Conservation (phyloP, 2,888 invertebrate species). For the Hedychridium roseum region DNA sequence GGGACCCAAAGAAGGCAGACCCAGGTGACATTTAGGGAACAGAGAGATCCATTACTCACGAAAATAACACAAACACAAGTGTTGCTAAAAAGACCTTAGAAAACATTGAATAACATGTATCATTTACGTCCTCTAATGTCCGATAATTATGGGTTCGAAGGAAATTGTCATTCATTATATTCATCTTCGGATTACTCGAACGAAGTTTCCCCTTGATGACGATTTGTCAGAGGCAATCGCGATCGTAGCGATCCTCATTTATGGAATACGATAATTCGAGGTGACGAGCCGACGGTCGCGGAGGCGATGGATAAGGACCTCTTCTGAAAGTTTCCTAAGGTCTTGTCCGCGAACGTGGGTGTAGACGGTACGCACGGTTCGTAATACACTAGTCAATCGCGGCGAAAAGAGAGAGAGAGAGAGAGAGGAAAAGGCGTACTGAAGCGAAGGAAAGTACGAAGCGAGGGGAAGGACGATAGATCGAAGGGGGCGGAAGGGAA, state of each 20-base stretch:
- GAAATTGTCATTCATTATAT: no score
- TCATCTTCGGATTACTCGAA: no score
- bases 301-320: constrained; percentile 30
- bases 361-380: constrained; percentile 33
- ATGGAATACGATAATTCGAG: neutral
- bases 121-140: no score
- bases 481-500: constrained; percentile 10
- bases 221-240: neutral
- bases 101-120: no score
- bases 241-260: neutral
- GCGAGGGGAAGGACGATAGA: constrained; percentile 21
- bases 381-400: constrained; percentile 25
- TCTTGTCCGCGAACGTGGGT: constrained; percentile 44
- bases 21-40: no score
- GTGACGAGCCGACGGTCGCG: constrained; percentile 1
- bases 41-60: no score
- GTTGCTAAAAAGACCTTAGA: no score
- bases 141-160: no score
- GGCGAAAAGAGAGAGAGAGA: constrained; percentile 18
- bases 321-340: constrained; percentile 34
- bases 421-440: constrained; percentile 9
- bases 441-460: constrained; percentile 20
- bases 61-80: no score
- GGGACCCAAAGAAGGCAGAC: constrained; percentile 78
- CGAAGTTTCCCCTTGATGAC: no score